A percentile compares a stretch with the other conserved stretches of the same genome.
Conservation (phyloP, 2,888 invertebrate genomes). For the Synanthedon andrenaeformis region DNA sequence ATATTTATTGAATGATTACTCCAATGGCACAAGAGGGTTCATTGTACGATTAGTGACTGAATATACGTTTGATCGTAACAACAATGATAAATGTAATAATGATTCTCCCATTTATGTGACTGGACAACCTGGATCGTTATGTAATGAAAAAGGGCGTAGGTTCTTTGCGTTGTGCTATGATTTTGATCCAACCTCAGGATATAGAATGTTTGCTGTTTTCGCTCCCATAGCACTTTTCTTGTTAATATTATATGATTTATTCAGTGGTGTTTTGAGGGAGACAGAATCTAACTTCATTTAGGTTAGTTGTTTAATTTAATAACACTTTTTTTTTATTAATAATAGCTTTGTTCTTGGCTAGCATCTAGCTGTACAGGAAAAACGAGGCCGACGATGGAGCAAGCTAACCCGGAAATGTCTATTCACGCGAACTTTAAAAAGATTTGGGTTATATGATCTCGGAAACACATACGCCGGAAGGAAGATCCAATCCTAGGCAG, state of each 20-base stretch:
- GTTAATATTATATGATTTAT: conserved; percentile 52
- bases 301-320: no score
- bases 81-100: conserved; percentile 34
- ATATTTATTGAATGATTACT: conserved; percentile 10
- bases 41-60: conserved; percentile 41
- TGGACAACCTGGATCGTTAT: conserved; percentile 40
- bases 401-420: no score
- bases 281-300: conserved; percentile 16
- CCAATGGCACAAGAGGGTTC: conserved; percentile 36
- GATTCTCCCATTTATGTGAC: conserved; percentile 34
- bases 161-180: conserved; percentile 45
- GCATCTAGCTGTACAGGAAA: no score
- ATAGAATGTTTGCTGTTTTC: conserved; percentile 45
- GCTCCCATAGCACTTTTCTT: conserved; percentile 50
- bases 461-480: no score
- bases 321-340: no score
- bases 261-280: conserved; percentile 54
- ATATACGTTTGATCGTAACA: conserved; percentile 37
- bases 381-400: no score
- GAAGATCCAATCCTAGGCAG: no score
- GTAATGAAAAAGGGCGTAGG: conserved; percentile 36
- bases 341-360: no score
- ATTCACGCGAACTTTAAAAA: no score
- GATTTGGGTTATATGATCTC: no score
- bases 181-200: conserved; percentile 48